Evolutionary conservation across 1,140 invertebrate genomes (phyloP), one percentile per base, ranked within the genome.

Genomic region (Scaptomyza pallida): DNA sequence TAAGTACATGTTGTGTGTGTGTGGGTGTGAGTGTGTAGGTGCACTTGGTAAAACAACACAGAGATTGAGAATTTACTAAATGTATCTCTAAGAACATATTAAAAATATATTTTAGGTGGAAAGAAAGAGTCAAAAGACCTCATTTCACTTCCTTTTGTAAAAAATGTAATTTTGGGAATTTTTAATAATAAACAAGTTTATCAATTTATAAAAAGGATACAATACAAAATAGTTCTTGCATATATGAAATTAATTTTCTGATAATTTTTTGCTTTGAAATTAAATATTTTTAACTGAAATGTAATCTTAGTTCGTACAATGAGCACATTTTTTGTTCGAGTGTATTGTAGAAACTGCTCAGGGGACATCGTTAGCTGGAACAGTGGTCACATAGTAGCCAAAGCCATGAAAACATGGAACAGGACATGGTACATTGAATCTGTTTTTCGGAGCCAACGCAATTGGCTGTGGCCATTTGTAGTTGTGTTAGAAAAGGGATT

Each of bases 361-460:
- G n/a, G 47, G 64, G 75, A 65, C 30, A 35, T n/a, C 44, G 50
- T 19, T 54, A 47, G 48, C 19, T 47, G 48, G 13, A 21, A 43
- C 56, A n/a, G 30, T 37, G n/a, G n/a, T 37, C 33, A 23, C 44
- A 54, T 21, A 47, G 16, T 10, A 52, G 43, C 51, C 51, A 41
- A 55, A 61, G 55, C 56, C 65, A 48, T 54, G 54, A 48, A 63
- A 73, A 75, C 74, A 72, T 59, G 45, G 17, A 45, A 62, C 67
- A 62, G 55, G 70, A 81, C 62, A 69, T 59, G 68, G 35, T 43
- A 79, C 80, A 83, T 85, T 86, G 74, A 75, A 81, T 72, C 72
- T 72, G 61, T 64, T 79, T 68, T 73, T 68, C 33, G 51, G 26
- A 41, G 63, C 41, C 30, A 43, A 59, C 23, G 64, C 70, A 69